These are phyloP conservation scores for Prosapia bicincta DNA, from an alignment of 2,888 invertebrate species.

Conservation along the genomic window DNA sequence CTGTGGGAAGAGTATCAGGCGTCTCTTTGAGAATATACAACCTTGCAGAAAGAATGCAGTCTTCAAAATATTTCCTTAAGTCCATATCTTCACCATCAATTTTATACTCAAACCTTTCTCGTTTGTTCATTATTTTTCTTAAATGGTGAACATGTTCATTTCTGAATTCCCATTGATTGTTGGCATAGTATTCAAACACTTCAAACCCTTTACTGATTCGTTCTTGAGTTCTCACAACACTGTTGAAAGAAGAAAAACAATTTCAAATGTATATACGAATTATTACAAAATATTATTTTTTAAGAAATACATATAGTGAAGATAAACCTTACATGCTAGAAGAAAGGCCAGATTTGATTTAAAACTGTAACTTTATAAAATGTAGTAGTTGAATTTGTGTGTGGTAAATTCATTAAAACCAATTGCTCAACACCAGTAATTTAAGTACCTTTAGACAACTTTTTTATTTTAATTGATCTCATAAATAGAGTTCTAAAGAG, in stretches of 20 bases:
- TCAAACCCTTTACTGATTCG: constrained; percentile 83
- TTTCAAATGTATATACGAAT: neutral
- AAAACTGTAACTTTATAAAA: too few relatives aligned
- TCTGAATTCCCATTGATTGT: constrained; percentile 87
- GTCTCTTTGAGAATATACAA: constrained; percentile 77
- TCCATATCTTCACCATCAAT: constrained; percentile 69
- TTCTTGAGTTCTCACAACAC: constrained; percentile 52
- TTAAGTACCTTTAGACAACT: too few relatives aligned
- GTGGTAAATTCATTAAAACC: too few relatives aligned
- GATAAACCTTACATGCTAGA: neutral
- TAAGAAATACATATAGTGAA: too few relatives aligned
- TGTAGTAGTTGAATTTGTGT: too few relatives aligned
- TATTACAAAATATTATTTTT: too few relatives aligned
- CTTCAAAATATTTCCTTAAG: constrained; percentile 75
- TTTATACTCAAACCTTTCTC: constrained; percentile 63
- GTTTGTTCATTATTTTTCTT: constrained; percentile 58
- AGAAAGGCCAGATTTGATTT: neutral
- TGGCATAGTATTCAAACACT: constrained; percentile 88
- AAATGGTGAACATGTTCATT: constrained; percentile 61
- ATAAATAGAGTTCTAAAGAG: too few relatives aligned
- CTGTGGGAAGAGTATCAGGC: constrained; percentile 75
- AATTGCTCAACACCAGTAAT: too few relatives aligned
- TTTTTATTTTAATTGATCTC: too few relatives aligned
- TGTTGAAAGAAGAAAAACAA: neutral
- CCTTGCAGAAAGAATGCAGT: constrained; percentile 76